Percentiles rank a stretch among this genome's conserved stretches.
Evolutionary conservation across 1,140 invertebrate species (phyloP).

Genomic region (Leptestheria dahalacensis): DNA sequence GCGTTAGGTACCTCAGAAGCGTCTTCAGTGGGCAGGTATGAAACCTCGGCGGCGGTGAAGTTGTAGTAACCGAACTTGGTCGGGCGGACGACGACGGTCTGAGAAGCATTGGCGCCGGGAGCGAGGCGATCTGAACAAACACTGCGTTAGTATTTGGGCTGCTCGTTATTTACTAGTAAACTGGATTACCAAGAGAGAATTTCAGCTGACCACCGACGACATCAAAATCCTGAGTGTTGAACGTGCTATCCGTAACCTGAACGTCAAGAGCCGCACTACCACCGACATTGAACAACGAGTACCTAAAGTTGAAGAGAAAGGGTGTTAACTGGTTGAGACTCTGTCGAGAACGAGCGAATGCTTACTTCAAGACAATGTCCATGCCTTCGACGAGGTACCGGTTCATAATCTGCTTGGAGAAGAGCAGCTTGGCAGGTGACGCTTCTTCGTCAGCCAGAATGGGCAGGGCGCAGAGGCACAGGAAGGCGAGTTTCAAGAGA

Average conservation of each 20-base stretch:
- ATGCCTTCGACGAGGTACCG: constrained; percentile 96
- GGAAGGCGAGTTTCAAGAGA: not conserved
- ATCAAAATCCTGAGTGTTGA: constrained; percentile 75
- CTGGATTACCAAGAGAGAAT: constrained; percentile 10
- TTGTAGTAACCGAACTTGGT: constrained; percentile 88
- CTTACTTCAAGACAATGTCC: constrained; percentile 82
- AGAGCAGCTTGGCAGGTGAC: constrained; percentile 49
- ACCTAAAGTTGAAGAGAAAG: constrained; percentile 30
- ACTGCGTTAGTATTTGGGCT: not conserved
- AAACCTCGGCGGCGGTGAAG: constrained; percentile 86
- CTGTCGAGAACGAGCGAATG: constrained; percentile 26
- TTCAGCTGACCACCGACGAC: constrained; percentile 66
- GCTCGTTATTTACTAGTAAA: not conserved
- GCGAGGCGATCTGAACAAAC: constrained; percentile 67
- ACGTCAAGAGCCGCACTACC: constrained; percentile 76
- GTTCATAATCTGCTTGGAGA: constrained; percentile 85
- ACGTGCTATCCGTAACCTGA: constrained; percentile 71
- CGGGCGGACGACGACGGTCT: constrained; percentile 81
- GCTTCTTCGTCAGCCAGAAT: constrained; percentile 38
- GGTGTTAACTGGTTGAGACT: constrained; percentile 16
- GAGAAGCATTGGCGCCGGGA: constrained; percentile 81
- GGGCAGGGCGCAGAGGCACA: not conserved
- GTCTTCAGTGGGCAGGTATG: constrained; percentile 69
- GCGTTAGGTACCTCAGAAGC: constrained; percentile 39
- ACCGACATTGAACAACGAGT: constrained; percentile 70